phyloP scores from a whole-genome alignment of 2,888 invertebrate species.

The Blastobasis lacticolella region DNA sequence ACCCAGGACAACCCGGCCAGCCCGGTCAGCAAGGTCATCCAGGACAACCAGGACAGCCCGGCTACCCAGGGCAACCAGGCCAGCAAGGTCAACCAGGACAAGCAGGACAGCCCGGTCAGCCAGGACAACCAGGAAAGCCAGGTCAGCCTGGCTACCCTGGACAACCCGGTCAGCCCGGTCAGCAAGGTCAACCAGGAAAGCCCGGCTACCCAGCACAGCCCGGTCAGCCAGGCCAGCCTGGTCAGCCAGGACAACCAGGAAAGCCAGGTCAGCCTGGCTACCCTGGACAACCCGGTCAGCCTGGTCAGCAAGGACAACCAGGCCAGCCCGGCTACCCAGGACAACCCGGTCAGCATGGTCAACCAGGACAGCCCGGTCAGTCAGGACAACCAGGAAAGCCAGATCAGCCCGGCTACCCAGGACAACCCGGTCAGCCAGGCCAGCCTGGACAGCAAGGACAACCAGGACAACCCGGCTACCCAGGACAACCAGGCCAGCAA shows the following conservation, averaged over 20 bases:
- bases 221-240: constrained; percentile 12
- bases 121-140: constrained; percentile 24
- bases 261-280: constrained; percentile 11
- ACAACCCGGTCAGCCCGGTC: constrained; percentile 26
- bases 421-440: constrained; percentile 15
- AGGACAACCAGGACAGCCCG: constrained; percentile 14
- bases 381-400: constrained; percentile 14
- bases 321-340: constrained; percentile 50
- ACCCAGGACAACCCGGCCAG: constrained; percentile 19
- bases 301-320: constrained; percentile 19
- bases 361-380: constrained; percentile 27
- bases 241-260: constrained; percentile 10
- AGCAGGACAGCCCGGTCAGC: constrained; percentile 32
- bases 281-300: constrained; percentile 6
- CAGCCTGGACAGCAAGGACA: constrained; percentile 21
- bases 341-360: constrained; percentile 26
- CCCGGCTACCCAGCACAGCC: constrained; percentile 15
- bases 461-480: constrained; percentile 16
- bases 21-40: constrained; percentile 18
- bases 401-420: constrained; percentile 15
- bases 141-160: constrained; percentile 50
- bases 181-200: constrained; percentile 12
- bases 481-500: constrained; percentile 18
- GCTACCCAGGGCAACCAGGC: constrained; percentile 10
- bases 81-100: constrained; percentile 18